phyloP scores from a whole-genome alignment of 2,797 vertebrate species.

The Hapalemur alaotrensis region DNA sequence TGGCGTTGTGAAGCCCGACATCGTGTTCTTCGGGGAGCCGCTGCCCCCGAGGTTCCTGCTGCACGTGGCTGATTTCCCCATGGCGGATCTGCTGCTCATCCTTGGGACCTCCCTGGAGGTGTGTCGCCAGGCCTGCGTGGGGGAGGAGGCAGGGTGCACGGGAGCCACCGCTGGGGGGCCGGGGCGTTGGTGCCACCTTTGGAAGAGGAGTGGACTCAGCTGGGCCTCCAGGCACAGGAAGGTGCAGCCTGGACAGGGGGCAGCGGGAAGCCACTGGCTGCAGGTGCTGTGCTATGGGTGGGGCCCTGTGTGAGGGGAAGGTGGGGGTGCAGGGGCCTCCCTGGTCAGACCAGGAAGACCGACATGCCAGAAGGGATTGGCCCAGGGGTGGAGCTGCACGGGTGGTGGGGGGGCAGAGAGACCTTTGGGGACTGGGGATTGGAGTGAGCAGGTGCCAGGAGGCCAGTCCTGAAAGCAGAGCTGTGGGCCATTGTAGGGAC shows the following conservation, averaged over 20 bases:
- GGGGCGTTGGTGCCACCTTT: not conserved
- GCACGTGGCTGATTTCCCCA: constrained; percentile 92
- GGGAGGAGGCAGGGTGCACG: not conserved
- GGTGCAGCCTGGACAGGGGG: not conserved
- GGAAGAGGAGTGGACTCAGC: not conserved
- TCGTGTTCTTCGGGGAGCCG: constrained; percentile 96
- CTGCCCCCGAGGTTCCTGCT: constrained; percentile 92
- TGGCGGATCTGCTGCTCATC: constrained; percentile 94
- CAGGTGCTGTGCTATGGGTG: not conserved
- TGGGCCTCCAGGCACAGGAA: not conserved
- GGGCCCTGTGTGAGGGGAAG: not conserved
- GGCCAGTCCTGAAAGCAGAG: not conserved
- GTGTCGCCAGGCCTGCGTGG: constrained; percentile 34
- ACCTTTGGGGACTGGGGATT: not conserved
- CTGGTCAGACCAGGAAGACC: not conserved
- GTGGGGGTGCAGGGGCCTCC: fast-evolving
- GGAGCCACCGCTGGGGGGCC: not conserved
- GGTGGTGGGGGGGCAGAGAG: not conserved
- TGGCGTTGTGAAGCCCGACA: constrained; percentile 93
- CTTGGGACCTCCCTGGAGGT: constrained; percentile 98
- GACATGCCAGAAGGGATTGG: not conserved
- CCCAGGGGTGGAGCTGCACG: not conserved
- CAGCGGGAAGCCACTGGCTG: not conserved
- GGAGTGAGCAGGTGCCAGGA: not conserved
- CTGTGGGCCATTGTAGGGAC: not conserved